Evolutionary conservation across 2,113 vertebrate genomes (phyloP).

Genomic region (Macrotis lagotis): DNA sequence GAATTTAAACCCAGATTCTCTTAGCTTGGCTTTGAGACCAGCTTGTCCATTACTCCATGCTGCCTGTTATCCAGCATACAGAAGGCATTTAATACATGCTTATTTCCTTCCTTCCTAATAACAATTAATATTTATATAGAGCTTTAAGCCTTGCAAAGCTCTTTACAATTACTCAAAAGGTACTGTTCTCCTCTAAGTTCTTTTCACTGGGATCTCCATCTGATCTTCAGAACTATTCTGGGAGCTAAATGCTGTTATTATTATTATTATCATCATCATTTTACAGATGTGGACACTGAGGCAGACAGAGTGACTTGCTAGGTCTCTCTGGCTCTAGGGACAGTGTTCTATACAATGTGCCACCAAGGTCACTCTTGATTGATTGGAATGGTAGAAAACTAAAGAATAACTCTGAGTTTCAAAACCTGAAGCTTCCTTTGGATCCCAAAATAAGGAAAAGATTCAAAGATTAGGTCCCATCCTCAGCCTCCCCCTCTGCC

Average conservation of each 20-base stretch:
- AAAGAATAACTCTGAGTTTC: neutral
- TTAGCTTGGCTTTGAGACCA: neutral
- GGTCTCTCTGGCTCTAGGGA: neutral
- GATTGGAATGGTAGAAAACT: neutral
- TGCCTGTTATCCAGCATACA: neutral
- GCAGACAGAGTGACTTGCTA: neutral
- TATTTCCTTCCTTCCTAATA: neutral
- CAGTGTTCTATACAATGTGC: neutral
- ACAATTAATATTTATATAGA: neutral
- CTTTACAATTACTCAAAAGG: neutral
- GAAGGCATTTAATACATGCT: neutral
- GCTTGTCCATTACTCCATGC: neutral
- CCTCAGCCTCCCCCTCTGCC: neutral
- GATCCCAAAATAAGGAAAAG: constrained; percentile 25
- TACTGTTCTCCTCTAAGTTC: no score
- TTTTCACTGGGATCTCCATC: no score
- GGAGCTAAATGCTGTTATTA: neutral
- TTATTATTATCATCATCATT: neutral
- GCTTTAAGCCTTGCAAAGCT: neutral
- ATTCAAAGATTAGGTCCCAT: neutral
- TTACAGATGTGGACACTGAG: neutral
- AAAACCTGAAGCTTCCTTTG: neutral
- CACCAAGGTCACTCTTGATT: neutral
- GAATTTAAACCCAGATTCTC: neutral
- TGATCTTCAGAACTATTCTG: neutral